Evolutionary conservation across 1,140 invertebrate genomes (phyloP).

Genomic region (Drosophila hydei): DNA sequence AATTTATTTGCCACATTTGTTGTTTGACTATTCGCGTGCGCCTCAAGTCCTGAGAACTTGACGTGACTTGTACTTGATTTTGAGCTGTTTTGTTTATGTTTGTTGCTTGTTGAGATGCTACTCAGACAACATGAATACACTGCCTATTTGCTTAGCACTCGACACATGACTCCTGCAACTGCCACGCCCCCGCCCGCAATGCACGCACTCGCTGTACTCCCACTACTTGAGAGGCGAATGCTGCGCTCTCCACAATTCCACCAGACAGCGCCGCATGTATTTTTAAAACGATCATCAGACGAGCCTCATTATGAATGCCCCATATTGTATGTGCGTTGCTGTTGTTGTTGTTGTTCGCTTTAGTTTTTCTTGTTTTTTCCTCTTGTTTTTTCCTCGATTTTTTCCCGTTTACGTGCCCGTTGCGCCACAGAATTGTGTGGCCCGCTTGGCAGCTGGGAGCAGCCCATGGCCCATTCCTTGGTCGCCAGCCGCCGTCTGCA

Average conservation of each 20-base stretch:
- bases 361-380: slow-evolving; percentile 27
- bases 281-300: slow-evolving; percentile 60
- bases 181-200: not conserved
- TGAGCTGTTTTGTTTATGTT: slow-evolving; percentile 10
- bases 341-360: slow-evolving; percentile 25
- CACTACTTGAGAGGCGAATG: slow-evolving; percentile 18
- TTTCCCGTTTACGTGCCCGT: slow-evolving; percentile 43
- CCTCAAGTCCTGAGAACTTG: slow-evolving; percentile 7
- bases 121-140: slow-evolving; percentile 44
- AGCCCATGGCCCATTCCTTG: slow-evolving; percentile 70
- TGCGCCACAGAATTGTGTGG: slow-evolving; percentile 52
- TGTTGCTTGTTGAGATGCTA: not conserved
- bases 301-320: slow-evolving; percentile 68
- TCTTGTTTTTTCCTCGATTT: not conserved
- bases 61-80: slow-evolving; percentile 39
- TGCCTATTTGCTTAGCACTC: slow-evolving; percentile 56
- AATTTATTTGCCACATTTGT: slow-evolving; percentile 16
- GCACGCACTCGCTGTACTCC: slow-evolving; percentile 9
- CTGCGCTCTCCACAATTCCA: slow-evolving; percentile 20
- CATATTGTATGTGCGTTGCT: slow-evolving; percentile 41
- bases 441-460: slow-evolving; percentile 61
- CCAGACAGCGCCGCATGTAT: slow-evolving; percentile 37
- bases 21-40: slow-evolving; percentile 7
- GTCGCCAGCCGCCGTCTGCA: slow-evolving; percentile 63
- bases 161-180: not conserved